Percentiles rank a stretch among this genome's conserved stretches.
These are phyloP conservation scores for Rapana venosa DNA, from an alignment of 2,888 invertebrate species.

Conservation along the genomic window DNA sequence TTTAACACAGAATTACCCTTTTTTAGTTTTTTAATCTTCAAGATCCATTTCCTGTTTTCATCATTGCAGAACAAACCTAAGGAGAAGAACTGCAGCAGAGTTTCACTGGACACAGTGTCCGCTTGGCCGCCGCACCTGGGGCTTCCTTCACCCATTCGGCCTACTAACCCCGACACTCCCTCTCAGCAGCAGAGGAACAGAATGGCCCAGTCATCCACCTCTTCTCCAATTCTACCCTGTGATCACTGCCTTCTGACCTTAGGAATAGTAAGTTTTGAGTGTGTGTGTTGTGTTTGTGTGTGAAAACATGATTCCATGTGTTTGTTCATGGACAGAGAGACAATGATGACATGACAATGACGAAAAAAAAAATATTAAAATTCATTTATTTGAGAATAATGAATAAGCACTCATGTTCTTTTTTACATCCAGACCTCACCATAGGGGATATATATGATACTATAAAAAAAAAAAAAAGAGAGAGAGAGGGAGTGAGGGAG, in stretches of 20 bases:
- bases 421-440: too few relatives aligned
- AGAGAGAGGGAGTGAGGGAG: neutral
- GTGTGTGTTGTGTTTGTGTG: constrained; percentile 7
- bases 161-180: constrained; percentile 92
- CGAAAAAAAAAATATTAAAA: too few relatives aligned
- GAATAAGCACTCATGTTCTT: too few relatives aligned
- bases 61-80: constrained; percentile 40
- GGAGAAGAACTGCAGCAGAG: constrained; percentile 59
- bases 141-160: constrained; percentile 97
- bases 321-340: neutral
- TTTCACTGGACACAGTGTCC: constrained; percentile 81
- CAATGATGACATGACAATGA: neutral
- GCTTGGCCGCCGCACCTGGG: constrained; percentile 89
- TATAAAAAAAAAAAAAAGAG: neutral
- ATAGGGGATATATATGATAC: too few relatives aligned
- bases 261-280: constrained; percentile 84
- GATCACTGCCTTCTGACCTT: constrained; percentile 92
- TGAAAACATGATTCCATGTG: neutral
- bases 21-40: too few relatives aligned
- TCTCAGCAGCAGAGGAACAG: constrained; percentile 83
- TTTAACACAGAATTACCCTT: too few relatives aligned
- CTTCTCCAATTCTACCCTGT: constrained; percentile 96
- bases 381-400: too few relatives aligned
- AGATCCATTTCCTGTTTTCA: neutral
- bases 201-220: constrained; percentile 88